Conservation (phyloP, 2,888 invertebrate genomes). For the Hypomecis punctinalis region DNA sequence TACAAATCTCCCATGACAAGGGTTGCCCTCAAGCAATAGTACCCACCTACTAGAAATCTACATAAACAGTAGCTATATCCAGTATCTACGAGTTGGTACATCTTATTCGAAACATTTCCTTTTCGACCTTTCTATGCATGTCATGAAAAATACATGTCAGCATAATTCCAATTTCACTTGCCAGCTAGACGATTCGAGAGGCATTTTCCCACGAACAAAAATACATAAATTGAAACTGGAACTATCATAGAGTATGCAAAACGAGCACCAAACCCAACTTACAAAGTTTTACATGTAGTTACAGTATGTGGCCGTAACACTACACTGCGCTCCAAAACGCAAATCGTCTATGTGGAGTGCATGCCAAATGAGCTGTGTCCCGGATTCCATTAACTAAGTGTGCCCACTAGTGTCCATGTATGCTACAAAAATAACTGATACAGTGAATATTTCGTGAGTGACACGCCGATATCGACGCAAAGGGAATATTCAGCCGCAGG, state of each 20-base stretch:
- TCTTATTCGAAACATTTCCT: conserved; percentile 44
- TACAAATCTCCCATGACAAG: conserved; percentile 77
- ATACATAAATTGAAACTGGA: conserved; percentile 5
- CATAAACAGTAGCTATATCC: conserved; percentile 43
- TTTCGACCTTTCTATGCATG: conserved; percentile 48
- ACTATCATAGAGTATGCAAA: conserved; percentile 32
- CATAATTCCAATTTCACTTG: conserved; percentile 28
- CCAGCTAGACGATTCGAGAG: conserved; percentile 25
- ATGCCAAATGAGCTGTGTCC: conserved; percentile 42
- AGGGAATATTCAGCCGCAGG: conserved; percentile 58
- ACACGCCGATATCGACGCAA: conserved; percentile 47
- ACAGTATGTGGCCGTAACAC: conserved; percentile 42
- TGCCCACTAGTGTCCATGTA: conserved; percentile 7
- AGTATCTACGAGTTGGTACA: conserved; percentile 17
- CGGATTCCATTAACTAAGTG: conserved; percentile 35
- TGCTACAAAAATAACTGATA: conserved; percentile 32
- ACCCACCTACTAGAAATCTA: conserved; percentile 52
- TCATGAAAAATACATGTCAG: conserved; percentile 53
- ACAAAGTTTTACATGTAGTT: conserved; percentile 35
- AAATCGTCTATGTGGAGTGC: conserved; percentile 44
- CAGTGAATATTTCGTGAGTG: conserved; percentile 41
- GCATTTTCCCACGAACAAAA: conserved; percentile 28
- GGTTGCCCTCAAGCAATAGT: conserved; percentile 65
- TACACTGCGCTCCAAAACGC: conserved; percentile 45
- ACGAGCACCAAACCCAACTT: conserved; percentile 26